Conservation (phyloP, 2,888 invertebrate genomes). For the Germaria angustata region DNA sequence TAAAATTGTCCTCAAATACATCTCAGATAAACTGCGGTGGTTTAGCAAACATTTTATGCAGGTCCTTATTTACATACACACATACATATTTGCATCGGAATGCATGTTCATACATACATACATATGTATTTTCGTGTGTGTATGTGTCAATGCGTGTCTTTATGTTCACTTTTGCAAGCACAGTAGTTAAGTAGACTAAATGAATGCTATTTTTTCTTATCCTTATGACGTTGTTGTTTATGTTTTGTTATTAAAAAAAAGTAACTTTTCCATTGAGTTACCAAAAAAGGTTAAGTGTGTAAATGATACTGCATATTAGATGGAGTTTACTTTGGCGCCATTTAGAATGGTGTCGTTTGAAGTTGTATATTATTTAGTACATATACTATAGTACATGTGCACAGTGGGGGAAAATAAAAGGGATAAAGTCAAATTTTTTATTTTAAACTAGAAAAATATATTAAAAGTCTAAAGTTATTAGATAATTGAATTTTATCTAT, state of each 20-base stretch:
- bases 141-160: constrained; percentile 14
- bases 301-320: constrained; percentile 44
- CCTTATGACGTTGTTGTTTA: not conserved
- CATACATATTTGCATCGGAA: too few relatives aligned
- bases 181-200: constrained; percentile 36
- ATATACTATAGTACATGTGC: too few relatives aligned
- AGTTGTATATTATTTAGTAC: not conserved
- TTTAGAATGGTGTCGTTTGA: constrained; percentile 16
- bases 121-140: not conserved
- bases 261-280: not conserved
- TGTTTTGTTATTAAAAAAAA: not conserved
- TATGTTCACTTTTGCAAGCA: constrained; percentile 12
- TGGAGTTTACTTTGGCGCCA: constrained; percentile 44
- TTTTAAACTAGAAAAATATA: too few relatives aligned
- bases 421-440: too few relatives aligned
- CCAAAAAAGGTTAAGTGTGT: constrained; percentile 35
- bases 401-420: not conserved
- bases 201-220: constrained; percentile 7
- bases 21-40: too few relatives aligned
- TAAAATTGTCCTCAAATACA: too few relatives aligned
- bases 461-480: too few relatives aligned
- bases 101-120: not conserved
- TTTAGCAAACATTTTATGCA: too few relatives aligned
- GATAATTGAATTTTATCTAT: too few relatives aligned
- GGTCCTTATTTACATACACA: not conserved